Conservation (phyloP, 2,888 invertebrate genomes). For the Yponomeuta plumbellus region DNA sequence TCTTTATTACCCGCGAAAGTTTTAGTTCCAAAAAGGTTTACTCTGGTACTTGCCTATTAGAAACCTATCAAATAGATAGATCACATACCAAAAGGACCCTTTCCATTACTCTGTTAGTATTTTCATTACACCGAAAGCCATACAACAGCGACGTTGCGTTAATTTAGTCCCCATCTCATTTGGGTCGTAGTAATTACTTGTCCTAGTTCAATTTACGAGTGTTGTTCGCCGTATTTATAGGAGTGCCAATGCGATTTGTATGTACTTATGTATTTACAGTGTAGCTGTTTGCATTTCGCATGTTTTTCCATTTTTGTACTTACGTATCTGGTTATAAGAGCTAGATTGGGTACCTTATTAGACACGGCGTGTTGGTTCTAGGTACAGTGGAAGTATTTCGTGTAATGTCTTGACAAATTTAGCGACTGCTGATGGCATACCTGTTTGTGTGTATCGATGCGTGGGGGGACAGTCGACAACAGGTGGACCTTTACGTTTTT, state of each 20-base stretch:
- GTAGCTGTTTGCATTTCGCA: too few species aligned
- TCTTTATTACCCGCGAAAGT: too few species aligned
- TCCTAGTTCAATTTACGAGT: constrained; percentile 27
- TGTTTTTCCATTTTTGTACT: too few species aligned
- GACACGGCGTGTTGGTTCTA: too few species aligned
- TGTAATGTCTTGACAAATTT: background rate
- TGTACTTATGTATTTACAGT: background rate
- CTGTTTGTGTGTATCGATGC: background rate
- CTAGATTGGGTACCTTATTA: too few species aligned
- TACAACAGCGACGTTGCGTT: constrained; percentile 25
- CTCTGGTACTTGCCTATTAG: too few species aligned
- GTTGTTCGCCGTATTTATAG: constrained; percentile 12
- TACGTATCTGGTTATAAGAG: too few species aligned
- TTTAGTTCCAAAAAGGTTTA: too few species aligned
- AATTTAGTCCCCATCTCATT: constrained; percentile 17
- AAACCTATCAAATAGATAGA: background rate
- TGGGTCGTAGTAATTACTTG: constrained; percentile 25
- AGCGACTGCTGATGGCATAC: background rate
- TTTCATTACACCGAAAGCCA: constrained; percentile 27
- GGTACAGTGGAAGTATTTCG: background rate
- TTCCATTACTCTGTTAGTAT: background rate
- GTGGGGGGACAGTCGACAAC: background rate
- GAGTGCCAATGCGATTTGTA: background rate
- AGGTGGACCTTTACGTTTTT: too few species aligned
- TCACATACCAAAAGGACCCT: background rate